Conservation (phyloP, 37 sponge, comb jelly and placozoan genomes). For the Diacarnus erythraeanus region DNA sequence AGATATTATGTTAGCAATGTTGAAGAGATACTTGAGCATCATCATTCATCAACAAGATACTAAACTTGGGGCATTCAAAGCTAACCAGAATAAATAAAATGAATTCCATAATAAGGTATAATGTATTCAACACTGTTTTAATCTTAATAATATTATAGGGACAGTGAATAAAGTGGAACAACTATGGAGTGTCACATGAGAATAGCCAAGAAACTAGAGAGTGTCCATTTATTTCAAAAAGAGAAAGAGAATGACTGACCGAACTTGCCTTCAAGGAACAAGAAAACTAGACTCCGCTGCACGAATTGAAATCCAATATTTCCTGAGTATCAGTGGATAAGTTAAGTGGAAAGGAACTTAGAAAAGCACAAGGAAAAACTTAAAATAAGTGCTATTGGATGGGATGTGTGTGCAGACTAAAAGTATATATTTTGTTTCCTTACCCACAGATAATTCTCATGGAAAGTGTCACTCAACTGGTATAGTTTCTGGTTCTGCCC, state of each 20-base stretch:
- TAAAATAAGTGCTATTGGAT: background rate
- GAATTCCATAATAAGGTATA: too few species aligned
- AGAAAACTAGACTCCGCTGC: background rate
- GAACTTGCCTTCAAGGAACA: background rate
- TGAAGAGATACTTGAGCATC: constrained; percentile 1
- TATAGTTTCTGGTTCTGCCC: constrained; percentile 5
- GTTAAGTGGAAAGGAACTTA: background rate
- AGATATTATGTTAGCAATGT: background rate
- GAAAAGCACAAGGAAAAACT: background rate
- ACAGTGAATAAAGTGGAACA: background rate
- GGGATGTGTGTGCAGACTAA: background rate
- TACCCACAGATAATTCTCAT: constrained; percentile 32
- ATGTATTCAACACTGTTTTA: background rate
- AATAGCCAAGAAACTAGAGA: background rate
- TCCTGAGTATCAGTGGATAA: background rate
- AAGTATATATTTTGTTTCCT: constrained; percentile 10
- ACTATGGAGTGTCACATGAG: background rate
- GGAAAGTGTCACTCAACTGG: constrained; percentile 18
- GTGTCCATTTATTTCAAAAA: constrained; percentile 9
- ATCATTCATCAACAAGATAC: constrained; percentile 10
- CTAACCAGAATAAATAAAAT: background rate
- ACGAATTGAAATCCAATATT: background rate
- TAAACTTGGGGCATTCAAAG: background rate
- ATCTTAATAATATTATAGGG: too few species aligned
- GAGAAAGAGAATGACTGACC: background rate